Evolutionary conservation across 2,888 invertebrate genomes (phyloP).

Genomic region (Apoderus coryli): DNA sequence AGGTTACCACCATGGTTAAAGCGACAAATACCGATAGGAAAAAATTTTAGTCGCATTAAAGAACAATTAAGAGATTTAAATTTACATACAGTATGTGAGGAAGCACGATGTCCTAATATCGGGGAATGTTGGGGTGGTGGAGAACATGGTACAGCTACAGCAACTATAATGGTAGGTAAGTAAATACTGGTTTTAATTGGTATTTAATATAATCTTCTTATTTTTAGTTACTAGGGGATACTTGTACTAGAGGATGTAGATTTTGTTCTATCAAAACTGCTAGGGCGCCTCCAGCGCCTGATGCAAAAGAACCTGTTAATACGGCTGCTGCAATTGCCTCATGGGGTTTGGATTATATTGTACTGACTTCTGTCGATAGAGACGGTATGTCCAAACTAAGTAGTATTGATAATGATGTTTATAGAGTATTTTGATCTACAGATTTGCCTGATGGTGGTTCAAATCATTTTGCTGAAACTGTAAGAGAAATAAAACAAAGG

Average conservation of each 20-base stretch:
- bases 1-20: conserved; percentile 87
- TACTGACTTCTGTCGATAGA: conserved; percentile 94
- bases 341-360: conserved; percentile 96
- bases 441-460: conserved; percentile 92
- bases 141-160: conserved; percentile 89
- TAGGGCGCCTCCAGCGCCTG: conserved; percentile 73
- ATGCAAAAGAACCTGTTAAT: conserved; percentile 79
- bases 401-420: conserved; percentile 1
- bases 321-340: conserved; percentile 84
- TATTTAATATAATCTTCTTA: conserved; percentile 6
- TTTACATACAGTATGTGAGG: conserved; percentile 92
- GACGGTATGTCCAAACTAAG: conserved; percentile 53
- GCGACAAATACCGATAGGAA: conserved; percentile 81
- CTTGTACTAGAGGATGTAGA: conserved; percentile 94
- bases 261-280: conserved; percentile 99
- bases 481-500: conserved; percentile 68
- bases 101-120: conserved; percentile 95
- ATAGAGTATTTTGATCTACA: conserved; percentile 25
- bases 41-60: conserved; percentile 74
- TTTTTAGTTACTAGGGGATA: conserved; percentile 86
- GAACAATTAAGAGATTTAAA: conserved; percentile 72
- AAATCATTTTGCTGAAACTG: conserved; percentile 84
- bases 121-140: conserved; percentile 99
- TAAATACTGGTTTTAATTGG: conserved; percentile 1
- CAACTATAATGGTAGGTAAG: conserved; percentile 94